Percentiles rank a stretch among this genome's conserved stretches.
phyloP scores from a whole-genome alignment of 2,888 invertebrate genomes.

The Physocephala rufipes region DNA sequence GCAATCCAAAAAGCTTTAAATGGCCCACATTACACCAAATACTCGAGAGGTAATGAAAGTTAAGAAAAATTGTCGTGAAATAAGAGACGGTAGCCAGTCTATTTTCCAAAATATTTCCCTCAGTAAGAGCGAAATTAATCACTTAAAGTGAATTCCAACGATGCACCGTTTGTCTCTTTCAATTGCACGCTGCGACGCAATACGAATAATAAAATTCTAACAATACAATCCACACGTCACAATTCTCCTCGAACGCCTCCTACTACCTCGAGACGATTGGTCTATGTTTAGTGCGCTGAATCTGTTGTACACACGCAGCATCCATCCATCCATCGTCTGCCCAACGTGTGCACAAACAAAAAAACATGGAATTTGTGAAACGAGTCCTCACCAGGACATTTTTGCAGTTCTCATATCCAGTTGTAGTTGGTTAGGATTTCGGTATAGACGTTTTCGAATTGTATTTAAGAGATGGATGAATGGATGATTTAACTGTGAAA shows the following conservation, averaged over 20 bases:
- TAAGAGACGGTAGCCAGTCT: background rate
- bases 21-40: constrained; percentile 46
- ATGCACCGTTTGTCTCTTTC: constrained; percentile 17
- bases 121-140: constrained; percentile 10
- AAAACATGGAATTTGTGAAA: constrained; percentile 38
- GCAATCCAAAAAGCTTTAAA: constrained; percentile 33
- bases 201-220: constrained; percentile 10
- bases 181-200: constrained; percentile 5
- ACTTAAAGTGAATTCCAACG: background rate
- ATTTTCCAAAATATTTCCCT: too few species aligned
- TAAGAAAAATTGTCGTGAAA: too few species aligned
- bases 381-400: constrained; percentile 43
- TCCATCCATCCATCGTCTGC: constrained; percentile 22
- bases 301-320: constrained; percentile 35
- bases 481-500: constrained; percentile 26
- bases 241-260: background rate
- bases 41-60: background rate
- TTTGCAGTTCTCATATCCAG: constrained; percentile 54
- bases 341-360: constrained; percentile 17
- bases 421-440: constrained; percentile 66
- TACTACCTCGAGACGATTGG: constrained; percentile 6
- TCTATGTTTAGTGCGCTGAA: constrained; percentile 34
- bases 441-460: constrained; percentile 58
- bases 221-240: constrained; percentile 4
- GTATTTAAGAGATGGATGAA: constrained; percentile 50